Base-by-base conservation (phyloP, 2,113 vertebrate species). In the Cichladusa arquata region DNA sequence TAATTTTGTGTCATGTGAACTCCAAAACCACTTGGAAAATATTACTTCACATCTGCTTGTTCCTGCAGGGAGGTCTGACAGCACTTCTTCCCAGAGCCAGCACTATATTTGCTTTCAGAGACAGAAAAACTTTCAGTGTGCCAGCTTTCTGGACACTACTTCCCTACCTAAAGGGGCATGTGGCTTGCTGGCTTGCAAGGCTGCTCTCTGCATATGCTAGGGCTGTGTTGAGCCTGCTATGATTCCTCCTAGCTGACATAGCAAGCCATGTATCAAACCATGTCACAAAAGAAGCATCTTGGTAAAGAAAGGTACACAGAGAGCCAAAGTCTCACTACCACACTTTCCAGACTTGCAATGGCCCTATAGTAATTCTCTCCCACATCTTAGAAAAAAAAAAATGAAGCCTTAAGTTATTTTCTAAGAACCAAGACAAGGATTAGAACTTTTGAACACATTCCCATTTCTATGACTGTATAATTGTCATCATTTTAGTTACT, bases 11-110 rank as follows among this genome's bases (percentile, higher is more conserved):
- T 84, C 72, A 78, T 44, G 34, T 44, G 44, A 65, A 73, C 69
- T 93, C 34, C 53, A 86, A 71, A 89, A 62, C 71, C 69, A n/a
- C 61, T 92, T 76, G 89, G 86, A 95, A 95, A 92, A 91, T 86
- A 80, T 96, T 84, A 40, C 86, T 93, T 84, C 83, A 91, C 36
- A 74, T 78, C 80, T 72, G 36, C 12, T 44, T 88, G 5, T 33
- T 91, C 45, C 83, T 53, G 33, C 51, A 60, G 64, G 29, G 81
- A 33, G 17, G 22, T 51, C 64, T 88, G 83, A 76, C 84, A 88
- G 16, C 33, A 57, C 23, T 11, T 69, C 81, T 72, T 89, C 40
- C 36, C 31, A 65, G 48, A 1, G 17, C 73, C 72, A 86, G 54
- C 72, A 31, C 33, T 33, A 6, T 36, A 45, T 86, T 38, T 82